Evolutionary conservation across 1,140 invertebrate species (phyloP).

Genomic region (Drosophila equinoxialis): DNA sequence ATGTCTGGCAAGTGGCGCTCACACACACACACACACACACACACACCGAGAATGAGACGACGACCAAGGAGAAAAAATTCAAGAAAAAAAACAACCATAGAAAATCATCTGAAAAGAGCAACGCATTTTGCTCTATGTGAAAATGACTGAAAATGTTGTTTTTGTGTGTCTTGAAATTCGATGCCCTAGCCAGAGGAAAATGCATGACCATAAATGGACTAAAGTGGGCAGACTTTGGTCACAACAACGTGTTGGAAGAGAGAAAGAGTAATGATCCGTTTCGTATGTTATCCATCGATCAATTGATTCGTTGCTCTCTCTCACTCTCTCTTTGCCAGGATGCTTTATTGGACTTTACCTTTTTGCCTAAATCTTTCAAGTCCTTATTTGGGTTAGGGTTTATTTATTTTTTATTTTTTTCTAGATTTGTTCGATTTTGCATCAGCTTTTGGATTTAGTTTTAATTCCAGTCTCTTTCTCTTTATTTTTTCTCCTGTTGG

Average conservation of each 20-base stretch:
- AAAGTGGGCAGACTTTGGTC: background rate
- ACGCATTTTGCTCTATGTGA: slow-evolving; percentile 16
- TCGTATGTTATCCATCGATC: background rate
- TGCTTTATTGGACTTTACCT: too few species aligned
- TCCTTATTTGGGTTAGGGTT: background rate
- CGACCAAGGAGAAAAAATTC: slow-evolving; percentile 5
- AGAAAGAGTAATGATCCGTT: background rate
- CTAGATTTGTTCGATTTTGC: background rate
- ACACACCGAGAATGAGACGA: background rate
- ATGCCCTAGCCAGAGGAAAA: slow-evolving; percentile 14
- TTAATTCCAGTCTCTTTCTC: background rate
- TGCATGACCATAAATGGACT: slow-evolving; percentile 16
- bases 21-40: slow-evolving; percentile 8
- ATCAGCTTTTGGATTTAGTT: background rate
- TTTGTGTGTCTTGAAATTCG: slow-evolving; percentile 19
- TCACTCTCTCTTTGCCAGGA: too few species aligned
- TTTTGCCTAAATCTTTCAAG: too few species aligned
- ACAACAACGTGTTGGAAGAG: too few species aligned
- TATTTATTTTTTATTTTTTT: background rate
- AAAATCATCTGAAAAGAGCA: slow-evolving; percentile 19
- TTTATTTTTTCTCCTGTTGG: slow-evolving; percentile 9
- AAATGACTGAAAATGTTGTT: slow-evolving; percentile 18
- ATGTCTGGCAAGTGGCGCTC: slow-evolving; percentile 22
- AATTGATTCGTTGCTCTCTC: too few species aligned
- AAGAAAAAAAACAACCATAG: background rate